phyloP scores from a whole-genome alignment of 2,113 vertebrate species.

The Cephalopholis sonnerati region DNA sequence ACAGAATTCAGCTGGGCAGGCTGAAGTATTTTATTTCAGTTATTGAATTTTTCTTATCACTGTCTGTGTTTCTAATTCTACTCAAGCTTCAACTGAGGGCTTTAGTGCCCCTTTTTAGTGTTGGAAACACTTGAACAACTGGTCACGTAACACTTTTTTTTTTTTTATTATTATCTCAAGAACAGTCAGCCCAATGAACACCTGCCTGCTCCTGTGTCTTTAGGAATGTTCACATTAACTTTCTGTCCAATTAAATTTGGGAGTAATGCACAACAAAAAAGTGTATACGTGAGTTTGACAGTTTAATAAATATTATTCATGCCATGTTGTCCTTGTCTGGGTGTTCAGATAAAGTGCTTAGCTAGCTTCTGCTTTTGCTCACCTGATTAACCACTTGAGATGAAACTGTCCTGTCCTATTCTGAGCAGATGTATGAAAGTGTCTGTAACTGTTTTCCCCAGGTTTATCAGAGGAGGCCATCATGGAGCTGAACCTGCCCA shows the following conservation, averaged over 20 bases:
- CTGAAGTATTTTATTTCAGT: not conserved
- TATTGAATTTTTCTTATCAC: not conserved
- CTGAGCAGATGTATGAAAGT: not conserved
- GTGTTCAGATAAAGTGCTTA: not conserved
- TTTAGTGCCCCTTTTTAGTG: not conserved
- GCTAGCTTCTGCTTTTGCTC: not conserved
- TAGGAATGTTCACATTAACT: not conserved
- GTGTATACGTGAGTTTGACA: not conserved
- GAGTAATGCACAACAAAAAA: not conserved
- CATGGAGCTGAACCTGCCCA: slow-evolving; percentile 98
- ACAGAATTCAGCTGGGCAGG: too few species aligned
- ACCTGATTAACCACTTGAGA: not conserved
- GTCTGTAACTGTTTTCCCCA: slow-evolving; percentile 32
- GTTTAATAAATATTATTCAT: not conserved
- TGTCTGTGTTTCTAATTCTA: not conserved
- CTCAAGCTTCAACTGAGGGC: not conserved
- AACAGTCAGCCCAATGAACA: not conserved
- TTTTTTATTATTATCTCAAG: too few species aligned
- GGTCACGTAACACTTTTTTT: too few species aligned
- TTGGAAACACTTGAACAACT: too few species aligned
- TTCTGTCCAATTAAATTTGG: not conserved
- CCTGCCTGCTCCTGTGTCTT: not conserved
- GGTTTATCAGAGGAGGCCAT: slow-evolving; percentile 96
- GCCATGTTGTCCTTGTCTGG: not conserved
- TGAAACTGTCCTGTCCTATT: not conserved